phyloP scores from a whole-genome alignment of 2,888 invertebrate genomes.

The Dastarcus helophoroides region DNA sequence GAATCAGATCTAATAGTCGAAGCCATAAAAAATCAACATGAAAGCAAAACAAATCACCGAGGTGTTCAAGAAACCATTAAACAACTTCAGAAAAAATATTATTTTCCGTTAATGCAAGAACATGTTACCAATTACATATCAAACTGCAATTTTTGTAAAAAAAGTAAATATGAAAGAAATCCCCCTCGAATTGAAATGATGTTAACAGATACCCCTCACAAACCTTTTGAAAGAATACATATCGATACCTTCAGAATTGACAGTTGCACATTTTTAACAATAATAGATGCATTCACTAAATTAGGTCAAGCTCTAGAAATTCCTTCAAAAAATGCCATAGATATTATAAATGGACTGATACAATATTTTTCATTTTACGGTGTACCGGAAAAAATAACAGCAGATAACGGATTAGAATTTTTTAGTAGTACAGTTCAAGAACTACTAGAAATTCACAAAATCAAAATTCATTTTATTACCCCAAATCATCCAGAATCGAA shows the following conservation, averaged over 20 bases:
- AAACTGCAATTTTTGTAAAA: no score
- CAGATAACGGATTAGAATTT: no score
- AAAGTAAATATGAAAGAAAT: slow-evolving; percentile 8
- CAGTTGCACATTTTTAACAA: slow-evolving; percentile 4
- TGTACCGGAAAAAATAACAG: no score
- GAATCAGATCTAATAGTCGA: no score
- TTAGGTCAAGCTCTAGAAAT: neutral
- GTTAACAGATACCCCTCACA: no score
- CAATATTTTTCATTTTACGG: slow-evolving; percentile 7
- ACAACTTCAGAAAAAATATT: slow-evolving; percentile 6
- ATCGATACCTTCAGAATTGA: no score
- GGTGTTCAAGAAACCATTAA: no score
- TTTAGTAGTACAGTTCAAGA: no score
- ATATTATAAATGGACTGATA: slow-evolving; percentile 4
- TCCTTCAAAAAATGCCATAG: neutral
- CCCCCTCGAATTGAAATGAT: slow-evolving; percentile 7
- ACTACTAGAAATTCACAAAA: slow-evolving; percentile 4
- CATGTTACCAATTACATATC: slow-evolving; percentile 8
- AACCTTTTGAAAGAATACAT: no score
- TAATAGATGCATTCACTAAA: no score
- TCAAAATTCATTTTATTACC: slow-evolving; percentile 5
- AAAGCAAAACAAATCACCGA: slow-evolving; percentile 14
- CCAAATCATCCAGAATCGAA: slow-evolving; percentile 4
- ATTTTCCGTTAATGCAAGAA: slow-evolving; percentile 9
- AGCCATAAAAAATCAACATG: slow-evolving; percentile 9